Evolutionary conservation across 2,797 vertebrate species (phyloP), one percentile per base, ranked within the genome.

Genomic region (Loris lydekkerianus): DNA sequence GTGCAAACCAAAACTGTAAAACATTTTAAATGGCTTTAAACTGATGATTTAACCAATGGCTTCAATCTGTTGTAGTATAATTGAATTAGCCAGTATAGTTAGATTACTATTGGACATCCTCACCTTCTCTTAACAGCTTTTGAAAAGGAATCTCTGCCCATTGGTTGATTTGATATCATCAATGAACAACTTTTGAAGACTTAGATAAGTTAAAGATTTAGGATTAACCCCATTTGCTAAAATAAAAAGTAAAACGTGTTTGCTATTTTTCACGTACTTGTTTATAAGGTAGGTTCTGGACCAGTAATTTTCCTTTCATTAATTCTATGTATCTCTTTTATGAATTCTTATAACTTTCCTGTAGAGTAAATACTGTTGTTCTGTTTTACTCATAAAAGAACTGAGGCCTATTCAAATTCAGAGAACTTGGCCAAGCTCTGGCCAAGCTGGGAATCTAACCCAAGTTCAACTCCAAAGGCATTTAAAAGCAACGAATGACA

Each of bases 231-330:
- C 63, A 90, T 88, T 94, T 90, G 31, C 40, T 65, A 85, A 95
- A 87, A 81, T 34, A 85, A 89, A 92, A 92, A 73, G 27, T 75
- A 70, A 88, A 89, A 69, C 60, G 5, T 90, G n/a, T 85, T 87
- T 94, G 49, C 91, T 95, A 61, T 21, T 86, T 92, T 49, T 78
- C 89, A 94, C 75, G n/a, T 72, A 70, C 27, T 88, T 84, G 10
- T 63, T 76, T 76, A 77, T 65, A 43, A 94, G 58, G 29, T 83
- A 27, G 15, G 31, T 84, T 86, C 65, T 87, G 58, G 49, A 60
- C 17, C 40, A 69, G 15, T 37, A 31, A 67, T 85, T 93, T 94
- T 81, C 67, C 76, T 67, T 92, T 77, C 56, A 73, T 95, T 86
- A 93, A 94, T 85, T 93, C 76, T 56, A 1, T 82, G n/a, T 25